Evolutionary conservation across 1,140 invertebrate genomes (phyloP).

Genomic region (Polypedilum vanderplanki): DNA sequence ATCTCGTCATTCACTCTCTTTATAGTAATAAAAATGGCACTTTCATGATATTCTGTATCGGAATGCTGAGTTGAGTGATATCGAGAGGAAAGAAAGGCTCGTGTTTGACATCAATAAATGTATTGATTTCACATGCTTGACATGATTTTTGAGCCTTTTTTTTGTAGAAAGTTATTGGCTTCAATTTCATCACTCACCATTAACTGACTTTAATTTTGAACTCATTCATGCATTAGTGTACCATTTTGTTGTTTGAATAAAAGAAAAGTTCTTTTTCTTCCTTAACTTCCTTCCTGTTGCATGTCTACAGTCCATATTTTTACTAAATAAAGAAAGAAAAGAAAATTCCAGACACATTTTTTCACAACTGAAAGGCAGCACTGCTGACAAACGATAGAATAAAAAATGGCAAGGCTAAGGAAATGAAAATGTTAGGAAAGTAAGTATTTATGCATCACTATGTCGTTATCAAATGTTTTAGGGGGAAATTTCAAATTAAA

Average conservation of each 20-base stretch:
- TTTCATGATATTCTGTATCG: too few species aligned
- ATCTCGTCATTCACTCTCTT: too few species aligned
- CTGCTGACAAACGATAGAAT: background rate
- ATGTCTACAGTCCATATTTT: slow-evolving; percentile 5
- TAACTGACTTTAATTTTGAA: background rate
- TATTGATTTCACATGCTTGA: too few species aligned
- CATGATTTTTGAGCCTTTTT: too few species aligned
- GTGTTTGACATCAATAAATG: too few species aligned
- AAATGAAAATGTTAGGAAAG: background rate
- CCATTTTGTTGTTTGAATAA: background rate
- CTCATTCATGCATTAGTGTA: background rate
- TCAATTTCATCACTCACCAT: too few species aligned
- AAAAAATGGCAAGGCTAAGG: background rate
- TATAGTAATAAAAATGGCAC: too few species aligned
- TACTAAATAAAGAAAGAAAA: background rate
- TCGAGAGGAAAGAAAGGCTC: too few species aligned
- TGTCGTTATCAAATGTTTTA: background rate
- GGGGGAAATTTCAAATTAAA: too few species aligned
- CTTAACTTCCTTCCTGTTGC: background rate
- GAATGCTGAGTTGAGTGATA: too few species aligned
- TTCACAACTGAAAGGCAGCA: background rate
- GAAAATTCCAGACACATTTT: too few species aligned
- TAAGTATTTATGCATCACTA: background rate
- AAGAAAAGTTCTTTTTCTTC: background rate
- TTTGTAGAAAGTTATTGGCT: too few species aligned